Evolutionary conservation across 2,888 invertebrate genomes (phyloP).

Genomic region (Calliscelio sp.): DNA sequence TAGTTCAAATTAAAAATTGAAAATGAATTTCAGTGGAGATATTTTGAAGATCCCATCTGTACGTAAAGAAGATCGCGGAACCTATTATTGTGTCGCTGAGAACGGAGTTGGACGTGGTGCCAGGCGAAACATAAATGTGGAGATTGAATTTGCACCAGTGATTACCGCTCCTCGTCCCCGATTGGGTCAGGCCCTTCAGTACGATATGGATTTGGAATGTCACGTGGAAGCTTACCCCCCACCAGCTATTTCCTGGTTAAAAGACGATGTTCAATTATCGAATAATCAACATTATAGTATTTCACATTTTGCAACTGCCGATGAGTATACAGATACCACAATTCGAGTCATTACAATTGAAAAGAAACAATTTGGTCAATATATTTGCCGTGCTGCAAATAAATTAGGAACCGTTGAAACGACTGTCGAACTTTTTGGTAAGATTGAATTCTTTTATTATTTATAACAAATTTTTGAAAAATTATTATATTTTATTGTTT

Average conservation of each 20-base stretch:
- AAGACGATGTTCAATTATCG: conserved; percentile 92
- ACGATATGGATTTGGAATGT: conserved; percentile 97
- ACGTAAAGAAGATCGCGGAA: conserved; percentile 95
- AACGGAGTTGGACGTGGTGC: conserved; percentile 95
- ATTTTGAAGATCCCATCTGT: conserved; percentile 91
- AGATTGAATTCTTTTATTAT: conserved; percentile 73
- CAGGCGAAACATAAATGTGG: conserved; percentile 94
- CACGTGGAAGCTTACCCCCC: conserved; percentile 98
- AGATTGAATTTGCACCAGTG: conserved; percentile 96
- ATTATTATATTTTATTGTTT: too few relatives aligned
- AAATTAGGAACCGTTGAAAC: conserved; percentile 94
- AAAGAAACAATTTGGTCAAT: conserved; percentile 94
- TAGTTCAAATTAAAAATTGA: too few relatives aligned
- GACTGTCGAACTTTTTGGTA: conserved; percentile 93
- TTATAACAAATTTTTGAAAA: too few relatives aligned
- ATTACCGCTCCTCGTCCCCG: conserved; percentile 94
- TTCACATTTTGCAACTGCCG: conserved; percentile 96
- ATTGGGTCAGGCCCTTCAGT: conserved; percentile 95
- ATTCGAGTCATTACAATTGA: conserved; percentile 96
- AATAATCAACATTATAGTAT: conserved; percentile 97
- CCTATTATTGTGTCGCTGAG: conserved; percentile 97
- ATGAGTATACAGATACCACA: conserved; percentile 96
- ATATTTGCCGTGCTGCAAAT: conserved; percentile 95
- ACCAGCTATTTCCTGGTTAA: conserved; percentile 96
- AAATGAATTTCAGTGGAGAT: conserved; percentile 91